These are phyloP conservation scores for Eilema caniola DNA, from an alignment of 2,888 invertebrate genomes.

Conservation along the genomic window DNA sequence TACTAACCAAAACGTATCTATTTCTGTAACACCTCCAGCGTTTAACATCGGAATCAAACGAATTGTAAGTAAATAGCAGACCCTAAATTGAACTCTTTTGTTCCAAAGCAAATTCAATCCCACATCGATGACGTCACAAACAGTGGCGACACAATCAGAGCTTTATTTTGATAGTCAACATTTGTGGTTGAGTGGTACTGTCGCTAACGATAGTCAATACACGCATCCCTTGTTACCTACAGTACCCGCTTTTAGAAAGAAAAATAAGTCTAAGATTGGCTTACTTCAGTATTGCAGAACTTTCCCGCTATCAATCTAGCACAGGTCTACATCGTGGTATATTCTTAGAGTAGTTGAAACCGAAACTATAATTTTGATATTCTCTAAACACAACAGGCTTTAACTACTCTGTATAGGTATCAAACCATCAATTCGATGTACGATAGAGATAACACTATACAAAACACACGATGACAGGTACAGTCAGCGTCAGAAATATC, in stretches of 20 bases:
- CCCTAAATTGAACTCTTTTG: slow-evolving; percentile 45
- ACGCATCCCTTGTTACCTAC: not conserved
- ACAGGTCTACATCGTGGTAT: not conserved
- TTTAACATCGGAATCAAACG: slow-evolving; percentile 27
- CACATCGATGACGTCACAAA: slow-evolving; percentile 40
- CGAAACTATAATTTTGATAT: too few relatives aligned
- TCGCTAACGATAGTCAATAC: slow-evolving; percentile 12
- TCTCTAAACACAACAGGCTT: too few relatives aligned
- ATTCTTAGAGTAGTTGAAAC: not conserved
- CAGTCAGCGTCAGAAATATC: too few relatives aligned
- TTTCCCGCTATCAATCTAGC: not conserved
- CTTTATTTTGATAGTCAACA: slow-evolving; percentile 28
- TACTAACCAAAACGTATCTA: not conserved
- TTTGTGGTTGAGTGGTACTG: slow-evolving; percentile 4
- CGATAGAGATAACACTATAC: too few relatives aligned
- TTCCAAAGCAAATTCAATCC: slow-evolving; percentile 50
- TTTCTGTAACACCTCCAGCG: not conserved
- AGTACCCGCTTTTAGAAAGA: not conserved
- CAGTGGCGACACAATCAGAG: slow-evolving; percentile 29
- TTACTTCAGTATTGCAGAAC: not conserved
- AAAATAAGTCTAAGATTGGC: not conserved
- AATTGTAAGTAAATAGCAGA: slow-evolving; percentile 42
- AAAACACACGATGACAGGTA: too few relatives aligned
- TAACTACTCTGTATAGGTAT: too few relatives aligned
- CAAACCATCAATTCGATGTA: too few relatives aligned